Base-by-base conservation (phyloP, 2,797 vertebrate species). In the Aphelocoma californica region DNA sequence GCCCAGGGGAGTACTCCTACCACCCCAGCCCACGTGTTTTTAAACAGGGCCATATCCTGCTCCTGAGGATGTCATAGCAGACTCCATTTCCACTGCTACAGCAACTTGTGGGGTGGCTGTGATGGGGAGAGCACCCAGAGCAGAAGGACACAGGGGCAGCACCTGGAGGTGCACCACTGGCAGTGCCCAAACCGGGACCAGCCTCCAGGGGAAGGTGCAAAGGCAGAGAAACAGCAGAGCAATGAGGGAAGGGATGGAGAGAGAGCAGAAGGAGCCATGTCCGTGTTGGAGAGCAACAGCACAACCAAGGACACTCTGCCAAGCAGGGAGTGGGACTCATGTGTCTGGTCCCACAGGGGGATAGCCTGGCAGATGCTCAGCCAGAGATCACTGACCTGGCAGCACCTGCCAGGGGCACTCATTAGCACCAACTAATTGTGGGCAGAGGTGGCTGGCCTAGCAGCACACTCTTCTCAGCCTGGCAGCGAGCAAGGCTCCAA, bases 301-400 rank as follows among this genome's bases (percentile, higher is more conserved):
- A 73, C 48, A 61, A 42, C 7, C 0, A 0, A 84, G 62, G 50
- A 32, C 75, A 58, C 45, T 71, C 65, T 13, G 5, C 45, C 0
- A 2, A 84, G 79, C 3, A 1, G 19, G n/a, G 16, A 69, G 32
- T 6, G 6, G 24, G 45, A 91, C 34, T 38, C 70, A 23, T 0
- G 0, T 0, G 0, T 14, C 53, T 2, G 1, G 21, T 31, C 48
- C 51, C 5, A 6, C 0, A 0, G 18, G 4, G 11, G 29, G 5
- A 75, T 3, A 6, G 6, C 56, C 75, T 53, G 48, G 40, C n/a
- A 87, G 65, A 56, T 8, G 42, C 14, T 61, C 78, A 45, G 36
- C 25, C 3, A 1, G 61, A 89, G 66, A 31, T 61, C 87, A 72
- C 81, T 74, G 84, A 71, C 77, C 78, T 38, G 32, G 77, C 56